These are phyloP conservation scores for Deroplatys truncata DNA, from an alignment of 2,888 invertebrate species.

Conservation along the genomic window DNA sequence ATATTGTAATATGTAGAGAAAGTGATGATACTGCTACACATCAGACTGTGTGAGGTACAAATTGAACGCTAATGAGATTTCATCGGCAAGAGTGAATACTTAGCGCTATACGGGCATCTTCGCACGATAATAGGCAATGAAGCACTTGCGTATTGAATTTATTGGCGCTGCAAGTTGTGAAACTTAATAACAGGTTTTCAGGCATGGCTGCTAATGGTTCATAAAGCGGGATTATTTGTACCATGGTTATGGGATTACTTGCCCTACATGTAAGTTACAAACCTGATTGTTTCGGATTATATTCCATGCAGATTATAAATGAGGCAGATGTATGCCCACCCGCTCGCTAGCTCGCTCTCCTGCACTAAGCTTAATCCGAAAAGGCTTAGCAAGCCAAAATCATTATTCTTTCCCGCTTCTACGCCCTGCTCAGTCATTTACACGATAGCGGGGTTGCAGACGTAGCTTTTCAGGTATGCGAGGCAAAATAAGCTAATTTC, in stretches of 20 bases:
- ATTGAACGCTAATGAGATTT: not conserved
- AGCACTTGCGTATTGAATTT: not conserved
- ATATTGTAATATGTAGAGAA: too few relatives aligned
- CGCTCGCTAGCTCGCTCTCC: not conserved
- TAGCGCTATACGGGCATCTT: not conserved
- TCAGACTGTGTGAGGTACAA: not conserved
- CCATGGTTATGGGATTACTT: not conserved
- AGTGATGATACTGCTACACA: too few relatives aligned
- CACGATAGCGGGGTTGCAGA: not conserved
- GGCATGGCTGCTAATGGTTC: not conserved
- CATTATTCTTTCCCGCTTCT: not conserved
- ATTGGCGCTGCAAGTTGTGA: not conserved
- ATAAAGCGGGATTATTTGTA: not conserved
- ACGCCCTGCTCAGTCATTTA: not conserved
- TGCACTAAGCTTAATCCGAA: not conserved
- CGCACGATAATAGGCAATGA: not conserved
- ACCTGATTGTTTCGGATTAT: not conserved
- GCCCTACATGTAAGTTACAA: not conserved
- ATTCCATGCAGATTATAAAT: not conserved
- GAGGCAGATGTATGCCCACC: not conserved
- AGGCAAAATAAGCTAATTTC: not conserved
- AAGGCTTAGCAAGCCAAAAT: not conserved
- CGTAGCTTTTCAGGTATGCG: not conserved
- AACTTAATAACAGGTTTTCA: not conserved
- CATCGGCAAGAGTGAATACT: too few relatives aligned